Evolutionary conservation across 2,888 invertebrate genomes (phyloP), one percentile per base, ranked within the genome.

Genomic region (Callimorpha dominula): DNA sequence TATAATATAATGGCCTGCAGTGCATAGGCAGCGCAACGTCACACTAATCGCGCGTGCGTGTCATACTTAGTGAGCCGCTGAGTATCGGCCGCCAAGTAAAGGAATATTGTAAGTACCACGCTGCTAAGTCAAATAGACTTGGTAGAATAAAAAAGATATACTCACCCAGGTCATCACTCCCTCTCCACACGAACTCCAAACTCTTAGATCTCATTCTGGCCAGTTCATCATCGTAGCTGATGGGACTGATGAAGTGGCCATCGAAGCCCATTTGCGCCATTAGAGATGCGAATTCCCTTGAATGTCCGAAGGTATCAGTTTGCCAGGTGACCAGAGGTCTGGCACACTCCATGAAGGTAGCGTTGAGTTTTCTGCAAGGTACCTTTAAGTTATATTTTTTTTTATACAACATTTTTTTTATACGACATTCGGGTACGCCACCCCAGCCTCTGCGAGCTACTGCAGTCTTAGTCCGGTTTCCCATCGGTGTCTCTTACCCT

Each of bases 121-220:
- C 31, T 31, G 31, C 31, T 31, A 31, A 46, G 43, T 46, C 6
- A 17, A 11, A 5, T 11, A 1, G 1, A 64, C 64, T 17, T 64
- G 3, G 1, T 50, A 31, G 0, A 50, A 17, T n/a, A 42, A 66
- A 7, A 9, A 42, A 7, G 31, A 42, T 0, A 40, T n/a, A 14
- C 82, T 83, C 89, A 97, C 98, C 97, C 81, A 97, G 95, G 92
- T 96, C 97, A 40, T 96, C 96, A 75, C 97, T 98, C 0, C 96
- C 97, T 86, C 96, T 95, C 99, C 99, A 99, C n/a, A 99, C 91
- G 91, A 98, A 97, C 94, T 99, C 99, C 81, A 98, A 94, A 0
- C 96, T 96, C 82, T 96, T 96, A 0, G 96, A 94, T 1, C 86
- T 80, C 79, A 97, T 93, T 65, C 99, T 95, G 0, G 94, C 83